A percentile compares a stretch with the other conserved stretches of the same genome.
These are phyloP conservation scores for Rugalucina vietnamica DNA, from an alignment of 2,888 invertebrate genomes.

Conservation along the genomic window DNA sequence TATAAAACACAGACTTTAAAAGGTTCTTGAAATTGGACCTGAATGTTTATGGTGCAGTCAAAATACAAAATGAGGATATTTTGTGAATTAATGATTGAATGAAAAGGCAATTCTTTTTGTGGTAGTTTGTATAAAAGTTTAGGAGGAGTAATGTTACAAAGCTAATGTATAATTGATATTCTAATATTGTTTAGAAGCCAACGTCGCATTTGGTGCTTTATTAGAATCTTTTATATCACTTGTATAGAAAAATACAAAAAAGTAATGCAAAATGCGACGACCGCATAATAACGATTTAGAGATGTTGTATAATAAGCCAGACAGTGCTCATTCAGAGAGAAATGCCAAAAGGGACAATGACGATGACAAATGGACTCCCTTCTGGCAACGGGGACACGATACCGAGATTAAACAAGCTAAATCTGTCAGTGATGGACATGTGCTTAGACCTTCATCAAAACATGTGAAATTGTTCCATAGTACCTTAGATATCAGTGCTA, in stretches of 20 bases:
- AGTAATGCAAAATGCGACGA: background rate
- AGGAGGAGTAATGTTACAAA: too few species aligned
- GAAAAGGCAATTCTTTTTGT: too few species aligned
- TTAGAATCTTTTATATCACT: too few species aligned
- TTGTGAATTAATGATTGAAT: too few species aligned
- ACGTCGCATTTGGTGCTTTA: too few species aligned
- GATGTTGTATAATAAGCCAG: background rate
- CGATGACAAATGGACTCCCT: conserved; percentile 56
- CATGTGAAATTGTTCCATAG: conserved; percentile 55
- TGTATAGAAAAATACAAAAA: background rate
- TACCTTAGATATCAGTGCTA: conserved; percentile 48
- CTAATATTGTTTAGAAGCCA: too few species aligned
- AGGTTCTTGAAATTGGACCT: too few species aligned
- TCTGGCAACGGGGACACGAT: conserved; percentile 58
- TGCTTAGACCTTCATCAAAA: conserved; percentile 8
- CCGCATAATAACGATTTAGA: background rate
- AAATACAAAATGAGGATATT: too few species aligned
- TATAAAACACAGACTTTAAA: too few species aligned
- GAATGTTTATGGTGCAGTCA: too few species aligned
- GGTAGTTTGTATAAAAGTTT: too few species aligned
- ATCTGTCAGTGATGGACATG: background rate
- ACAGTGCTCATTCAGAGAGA: conserved; percentile 5
- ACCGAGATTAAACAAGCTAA: conserved; percentile 33
- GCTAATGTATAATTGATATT: too few species aligned
- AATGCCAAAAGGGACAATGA: background rate